These are phyloP conservation scores for Pissodes strobi DNA, from an alignment of 1,140 invertebrate species.

Conservation along the genomic window DNA sequence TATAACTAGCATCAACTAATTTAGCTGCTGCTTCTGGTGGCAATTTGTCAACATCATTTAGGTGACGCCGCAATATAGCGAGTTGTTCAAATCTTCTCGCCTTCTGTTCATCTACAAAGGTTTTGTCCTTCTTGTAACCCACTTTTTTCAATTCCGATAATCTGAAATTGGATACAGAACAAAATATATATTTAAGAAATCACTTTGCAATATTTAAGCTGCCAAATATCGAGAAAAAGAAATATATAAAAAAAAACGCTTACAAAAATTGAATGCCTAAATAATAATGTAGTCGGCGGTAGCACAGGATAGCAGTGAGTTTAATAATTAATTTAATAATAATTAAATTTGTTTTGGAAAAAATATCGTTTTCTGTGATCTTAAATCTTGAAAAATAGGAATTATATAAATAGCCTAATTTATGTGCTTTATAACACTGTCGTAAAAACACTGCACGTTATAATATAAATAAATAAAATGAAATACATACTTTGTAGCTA, in stretches of 20 bases:
- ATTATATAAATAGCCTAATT: too few relatives aligned
- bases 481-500: slow-evolving; percentile 25
- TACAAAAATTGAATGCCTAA: background rate
- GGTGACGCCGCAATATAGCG: slow-evolving; percentile 66
- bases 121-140: slow-evolving; percentile 72
- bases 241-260: too few relatives aligned
- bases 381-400: too few relatives aligned
- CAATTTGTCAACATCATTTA: slow-evolving; percentile 68
- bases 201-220: too few relatives aligned
- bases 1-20: slow-evolving; percentile 71
- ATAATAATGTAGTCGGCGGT: too few relatives aligned
- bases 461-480: slow-evolving; percentile 1
- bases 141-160: slow-evolving; percentile 74
- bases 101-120: slow-evolving; percentile 73
- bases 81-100: slow-evolving; percentile 72
- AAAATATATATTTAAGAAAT: slow-evolving; percentile 4
- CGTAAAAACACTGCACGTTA: too few relatives aligned
- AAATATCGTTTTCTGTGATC: too few relatives aligned
- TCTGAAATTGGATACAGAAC: slow-evolving; percentile 59
- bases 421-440: too few relatives aligned
- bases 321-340: too few relatives aligned
- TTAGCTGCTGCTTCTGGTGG: slow-evolving; percentile 69
- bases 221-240: too few relatives aligned
- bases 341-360: too few relatives aligned
- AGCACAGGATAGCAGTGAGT: too few relatives aligned